These are phyloP conservation scores for Sphecodes monilicornis DNA, from an alignment of 2,888 invertebrate species.

Conservation along the genomic window DNA sequence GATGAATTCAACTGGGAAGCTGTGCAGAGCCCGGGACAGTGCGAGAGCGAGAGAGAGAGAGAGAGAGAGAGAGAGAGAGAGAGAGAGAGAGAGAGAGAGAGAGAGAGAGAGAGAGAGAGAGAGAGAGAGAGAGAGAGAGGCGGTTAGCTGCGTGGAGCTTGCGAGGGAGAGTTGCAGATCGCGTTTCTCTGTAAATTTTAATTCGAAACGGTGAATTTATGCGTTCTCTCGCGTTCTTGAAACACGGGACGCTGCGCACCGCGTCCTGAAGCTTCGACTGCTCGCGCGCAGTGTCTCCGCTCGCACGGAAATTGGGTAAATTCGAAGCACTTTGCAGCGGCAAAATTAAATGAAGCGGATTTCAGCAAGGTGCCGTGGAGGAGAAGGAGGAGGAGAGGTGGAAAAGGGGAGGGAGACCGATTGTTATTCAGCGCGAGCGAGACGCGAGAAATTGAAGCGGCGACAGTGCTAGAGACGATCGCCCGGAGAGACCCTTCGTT, in stretches of 20 bases:
- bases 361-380: not conserved
- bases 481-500: not conserved
- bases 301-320: conserved; percentile 46
- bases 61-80: no score
- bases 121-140: no score
- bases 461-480: not conserved
- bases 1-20: conserved; percentile 11
- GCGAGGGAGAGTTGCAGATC: not conserved
- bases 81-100: not conserved
- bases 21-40: not conserved
- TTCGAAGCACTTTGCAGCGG: conserved; percentile 49
- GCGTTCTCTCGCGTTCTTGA: conserved; percentile 12
- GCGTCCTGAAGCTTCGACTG: conserved; percentile 37
- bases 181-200: conserved; percentile 42
- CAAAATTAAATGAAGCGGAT: conserved; percentile 48
- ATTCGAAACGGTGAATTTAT: conserved; percentile 42
- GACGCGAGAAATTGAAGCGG: conserved; percentile 15
- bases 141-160: not conserved
- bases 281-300: not conserved
- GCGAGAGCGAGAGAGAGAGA: no score
- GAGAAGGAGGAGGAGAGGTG: not conserved
- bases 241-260: not conserved
- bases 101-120: no score
- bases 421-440: conserved; percentile 50
- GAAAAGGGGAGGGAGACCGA: conserved; percentile 4